Conservation (phyloP, 1,140 invertebrate genomes). For the Drosophila repletoides region DNA sequence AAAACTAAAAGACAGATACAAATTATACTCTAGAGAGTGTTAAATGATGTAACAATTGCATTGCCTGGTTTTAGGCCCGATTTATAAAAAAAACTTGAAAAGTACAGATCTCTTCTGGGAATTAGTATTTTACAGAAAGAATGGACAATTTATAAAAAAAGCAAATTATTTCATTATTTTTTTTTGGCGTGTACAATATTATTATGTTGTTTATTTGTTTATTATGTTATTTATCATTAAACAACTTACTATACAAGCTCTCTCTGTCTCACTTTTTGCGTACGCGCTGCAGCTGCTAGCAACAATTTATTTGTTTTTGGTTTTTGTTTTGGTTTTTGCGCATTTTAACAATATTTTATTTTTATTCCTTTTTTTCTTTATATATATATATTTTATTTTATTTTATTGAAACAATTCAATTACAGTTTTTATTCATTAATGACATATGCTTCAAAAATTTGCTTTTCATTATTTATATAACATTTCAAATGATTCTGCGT, state of each 20-base stretch:
- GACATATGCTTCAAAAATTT: slow-evolving; percentile 23
- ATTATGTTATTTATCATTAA: slow-evolving; percentile 40
- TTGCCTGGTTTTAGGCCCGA: slow-evolving; percentile 3
- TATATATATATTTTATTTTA: slow-evolving; percentile 14
- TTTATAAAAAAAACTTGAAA: too few species aligned
- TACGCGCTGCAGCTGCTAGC: slow-evolving; percentile 13
- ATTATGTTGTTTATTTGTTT: slow-evolving; percentile 26
- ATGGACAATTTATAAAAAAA: slow-evolving; percentile 2
- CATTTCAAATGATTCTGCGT: slow-evolving; percentile 50
- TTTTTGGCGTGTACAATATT: slow-evolving; percentile 29
- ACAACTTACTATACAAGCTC: slow-evolving; percentile 74
- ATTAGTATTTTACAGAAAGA: slow-evolving; percentile 13
- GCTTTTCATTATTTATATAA: slow-evolving; percentile 44
- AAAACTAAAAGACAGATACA: neutral
- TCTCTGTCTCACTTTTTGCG: slow-evolving; percentile 32
- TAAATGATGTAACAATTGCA: slow-evolving; percentile 43
- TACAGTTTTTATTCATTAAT: slow-evolving; percentile 22
- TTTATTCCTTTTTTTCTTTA: slow-evolving; percentile 16
- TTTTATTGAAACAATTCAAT: slow-evolving; percentile 50
- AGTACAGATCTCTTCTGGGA: too few species aligned
- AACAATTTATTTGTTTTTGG: slow-evolving; percentile 36
- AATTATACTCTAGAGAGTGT: slow-evolving; percentile 24
- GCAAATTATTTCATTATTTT: slow-evolving; percentile 13
- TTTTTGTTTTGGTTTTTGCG: slow-evolving; percentile 19
- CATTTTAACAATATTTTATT: slow-evolving; percentile 26